Percentiles rank a stretch among this genome's conserved stretches.
phyloP scores from a whole-genome alignment of 2,113 vertebrate genomes.

The Fregetta grallaria region DNA sequence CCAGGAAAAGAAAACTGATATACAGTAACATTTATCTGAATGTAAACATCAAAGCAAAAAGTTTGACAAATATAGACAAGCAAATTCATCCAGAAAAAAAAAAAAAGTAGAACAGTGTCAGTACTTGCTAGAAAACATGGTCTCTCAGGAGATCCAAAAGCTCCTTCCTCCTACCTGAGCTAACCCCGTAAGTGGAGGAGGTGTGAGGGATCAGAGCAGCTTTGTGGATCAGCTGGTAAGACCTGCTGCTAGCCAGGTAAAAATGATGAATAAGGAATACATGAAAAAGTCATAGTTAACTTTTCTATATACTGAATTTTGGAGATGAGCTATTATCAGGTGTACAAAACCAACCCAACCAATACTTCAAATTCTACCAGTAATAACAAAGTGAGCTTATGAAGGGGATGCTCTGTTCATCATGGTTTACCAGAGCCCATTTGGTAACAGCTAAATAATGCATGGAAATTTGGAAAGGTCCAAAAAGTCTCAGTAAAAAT shows the following conservation, averaged over 20 bases:
- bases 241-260: background rate
- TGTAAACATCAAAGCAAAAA: conserved; percentile 11
- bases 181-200: background rate
- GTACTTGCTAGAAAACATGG: background rate
- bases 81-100: background rate
- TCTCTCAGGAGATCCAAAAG: background rate
- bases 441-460: background rate
- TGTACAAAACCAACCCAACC: background rate
- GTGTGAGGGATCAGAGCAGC: background rate
- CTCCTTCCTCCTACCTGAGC: background rate
- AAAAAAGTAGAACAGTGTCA: background rate
- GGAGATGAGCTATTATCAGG: background rate
- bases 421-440: background rate
- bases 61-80: background rate
- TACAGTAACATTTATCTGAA: background rate
- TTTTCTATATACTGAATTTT: background rate
- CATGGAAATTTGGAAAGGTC: background rate
- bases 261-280: background rate
- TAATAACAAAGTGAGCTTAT: background rate
- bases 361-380: background rate
- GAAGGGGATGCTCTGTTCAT: background rate
- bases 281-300: background rate
- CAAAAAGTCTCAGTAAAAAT: background rate
- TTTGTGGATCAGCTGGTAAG: background rate
- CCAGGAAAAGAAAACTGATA: background rate